Evolutionary conservation across 2,797 vertebrate species (phyloP).

Genomic region (Pseudomugil gertrudae): DNA sequence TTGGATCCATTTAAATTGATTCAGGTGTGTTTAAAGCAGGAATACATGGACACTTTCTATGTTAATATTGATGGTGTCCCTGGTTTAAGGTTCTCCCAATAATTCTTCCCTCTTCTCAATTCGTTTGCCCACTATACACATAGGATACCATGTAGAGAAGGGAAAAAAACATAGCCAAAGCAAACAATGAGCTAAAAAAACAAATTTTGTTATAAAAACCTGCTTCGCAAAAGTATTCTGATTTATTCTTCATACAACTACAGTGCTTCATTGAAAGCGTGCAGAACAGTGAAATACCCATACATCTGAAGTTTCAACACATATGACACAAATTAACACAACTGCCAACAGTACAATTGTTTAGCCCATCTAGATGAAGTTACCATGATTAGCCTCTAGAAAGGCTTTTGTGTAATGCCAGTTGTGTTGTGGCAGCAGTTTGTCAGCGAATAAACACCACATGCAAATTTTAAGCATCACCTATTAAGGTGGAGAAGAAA

Average conservation of each 20-base stretch:
- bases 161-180: not conserved
- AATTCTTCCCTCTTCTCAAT: not conserved
- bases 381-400: not conserved
- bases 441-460: slow-evolving; percentile 4
- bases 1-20: too few relatives aligned
- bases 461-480: not conserved
- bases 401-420: not conserved
- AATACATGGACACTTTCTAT: too few relatives aligned
- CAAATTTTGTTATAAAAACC: not conserved
- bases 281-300: not conserved
- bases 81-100: not conserved
- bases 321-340: not conserved
- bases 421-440: not conserved
- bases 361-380: not conserved
- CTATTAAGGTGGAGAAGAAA: not conserved
- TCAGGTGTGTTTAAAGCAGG: too few relatives aligned
- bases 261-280: not conserved
- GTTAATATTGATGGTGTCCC: too few relatives aligned
- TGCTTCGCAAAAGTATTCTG: not conserved
- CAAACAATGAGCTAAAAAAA: not conserved
- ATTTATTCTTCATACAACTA: not conserved
- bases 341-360: not conserved
- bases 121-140: not conserved
- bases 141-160: not conserved
- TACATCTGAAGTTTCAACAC: not conserved